Percentiles rank a stretch among this genome's conserved stretches.
Evolutionary conservation across 2,113 vertebrate species (phyloP).

Genomic region (Zapus hudsonius): DNA sequence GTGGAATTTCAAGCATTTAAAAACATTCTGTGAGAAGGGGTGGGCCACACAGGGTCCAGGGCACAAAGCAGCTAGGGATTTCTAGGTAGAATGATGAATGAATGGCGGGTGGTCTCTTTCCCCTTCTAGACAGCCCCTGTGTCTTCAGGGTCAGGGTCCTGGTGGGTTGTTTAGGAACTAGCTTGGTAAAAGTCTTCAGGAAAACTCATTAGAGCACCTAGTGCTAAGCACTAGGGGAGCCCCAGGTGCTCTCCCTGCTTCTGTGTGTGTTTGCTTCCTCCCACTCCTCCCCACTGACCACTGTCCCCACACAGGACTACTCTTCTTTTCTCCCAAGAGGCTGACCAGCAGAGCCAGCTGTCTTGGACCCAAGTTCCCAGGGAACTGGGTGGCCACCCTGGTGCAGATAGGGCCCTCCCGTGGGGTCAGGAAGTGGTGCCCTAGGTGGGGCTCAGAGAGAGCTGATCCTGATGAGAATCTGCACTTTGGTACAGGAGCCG

Average conservation of each 20-base stretch:
- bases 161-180: not conserved
- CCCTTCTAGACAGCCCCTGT: not conserved
- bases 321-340: accelerated
- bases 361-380: not conserved
- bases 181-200: not conserved
- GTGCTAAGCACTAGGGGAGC: not conserved
- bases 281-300: not conserved
- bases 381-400: not conserved
- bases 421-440: not conserved
- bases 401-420: not conserved
- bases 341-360: not conserved
- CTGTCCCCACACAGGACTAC: not conserved
- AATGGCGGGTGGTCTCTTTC: not conserved
- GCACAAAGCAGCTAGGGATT: not conserved
- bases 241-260: not conserved
- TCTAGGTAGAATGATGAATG: not conserved
- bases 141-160: not conserved
- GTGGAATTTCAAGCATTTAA: not conserved
- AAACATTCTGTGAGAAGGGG: not conserved
- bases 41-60: not conserved
- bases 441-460: not conserved
- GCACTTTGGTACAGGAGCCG: not conserved
- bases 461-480: not conserved
- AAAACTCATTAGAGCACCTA: not conserved
- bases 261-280: not conserved